These are phyloP conservation scores for Scotopteryx bipunctaria DNA, from an alignment of 2,888 invertebrate species.

Conservation along the genomic window DNA sequence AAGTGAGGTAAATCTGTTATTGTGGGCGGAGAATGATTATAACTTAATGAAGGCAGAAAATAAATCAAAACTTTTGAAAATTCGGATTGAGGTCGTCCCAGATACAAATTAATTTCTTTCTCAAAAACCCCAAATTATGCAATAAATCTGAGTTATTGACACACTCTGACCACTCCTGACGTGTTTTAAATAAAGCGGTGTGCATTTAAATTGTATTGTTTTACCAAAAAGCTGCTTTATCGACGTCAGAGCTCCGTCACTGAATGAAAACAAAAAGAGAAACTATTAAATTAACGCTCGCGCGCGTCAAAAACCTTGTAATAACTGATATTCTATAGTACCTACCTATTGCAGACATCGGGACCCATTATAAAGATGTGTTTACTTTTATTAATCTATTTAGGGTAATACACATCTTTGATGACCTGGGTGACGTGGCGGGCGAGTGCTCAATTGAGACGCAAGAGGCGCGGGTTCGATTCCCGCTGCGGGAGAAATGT, in stretches of 20 bases:
- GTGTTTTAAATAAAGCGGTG: constrained; percentile 31
- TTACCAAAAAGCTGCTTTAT: constrained; percentile 33
- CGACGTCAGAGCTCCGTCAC: constrained; percentile 34
- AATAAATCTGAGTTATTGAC: constrained; percentile 13
- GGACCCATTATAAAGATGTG: not conserved
- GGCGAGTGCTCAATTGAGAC: no score
- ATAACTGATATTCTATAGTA: constrained; percentile 51
- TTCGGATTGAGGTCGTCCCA: no score
- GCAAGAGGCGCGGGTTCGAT: no score
- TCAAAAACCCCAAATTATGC: not conserved
- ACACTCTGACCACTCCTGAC: constrained; percentile 20
- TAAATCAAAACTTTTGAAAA: no score
- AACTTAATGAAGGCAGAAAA: no score
- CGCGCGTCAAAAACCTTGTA: constrained; percentile 33
- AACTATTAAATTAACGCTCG: constrained; percentile 50
- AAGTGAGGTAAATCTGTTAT: no score
- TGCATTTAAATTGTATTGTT: constrained; percentile 34
- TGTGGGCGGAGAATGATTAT: no score
- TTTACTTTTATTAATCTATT: no score
- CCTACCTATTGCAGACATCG: constrained; percentile 51
- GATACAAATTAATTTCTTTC: not conserved
- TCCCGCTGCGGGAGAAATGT: no score
- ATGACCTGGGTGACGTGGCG: no score
- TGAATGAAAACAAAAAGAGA: constrained; percentile 54
- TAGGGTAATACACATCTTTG: no score